A percentile compares a stretch with the other conserved stretches of the same genome.
Evolutionary conservation across 1,140 invertebrate genomes (phyloP).

Genomic region (Drosophila fuyamai): DNA sequence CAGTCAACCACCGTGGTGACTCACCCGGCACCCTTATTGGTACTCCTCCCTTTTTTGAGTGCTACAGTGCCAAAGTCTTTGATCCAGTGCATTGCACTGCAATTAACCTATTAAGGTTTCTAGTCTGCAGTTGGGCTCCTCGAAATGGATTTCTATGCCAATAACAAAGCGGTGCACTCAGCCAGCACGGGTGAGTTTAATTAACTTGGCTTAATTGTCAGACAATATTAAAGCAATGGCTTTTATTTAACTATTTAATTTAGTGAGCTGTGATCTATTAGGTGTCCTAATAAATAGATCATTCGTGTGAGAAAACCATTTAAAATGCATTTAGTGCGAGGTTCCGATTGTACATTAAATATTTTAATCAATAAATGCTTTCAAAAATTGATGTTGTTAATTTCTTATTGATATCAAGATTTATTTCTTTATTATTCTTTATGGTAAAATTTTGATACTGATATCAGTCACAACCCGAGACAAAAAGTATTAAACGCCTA

Average conservation of each 20-base stretch:
- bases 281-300: not conserved
- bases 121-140: constrained; percentile 11
- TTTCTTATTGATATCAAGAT: too few relatives aligned
- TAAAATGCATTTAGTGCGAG: not conserved
- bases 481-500: too few relatives aligned
- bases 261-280: constrained; percentile 1
- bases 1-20: constrained; percentile 26
- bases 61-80: constrained; percentile 4
- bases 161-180: constrained; percentile 54
- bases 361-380: too few relatives aligned
- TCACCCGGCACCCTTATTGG: constrained; percentile 27
- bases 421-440: not conserved
- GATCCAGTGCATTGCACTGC: constrained; percentile 65
- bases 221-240: constrained; percentile 23
- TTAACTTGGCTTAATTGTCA: constrained; percentile 46
- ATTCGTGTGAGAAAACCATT: not conserved
- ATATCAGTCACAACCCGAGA: too few relatives aligned
- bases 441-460: not conserved
- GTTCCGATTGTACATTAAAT: not conserved
- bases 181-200: constrained; percentile 61
- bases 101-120: constrained; percentile 57
- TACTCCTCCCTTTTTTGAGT: not conserved
- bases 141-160: constrained; percentile 79
- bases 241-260: constrained; percentile 32
- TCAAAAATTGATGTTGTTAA: too few relatives aligned